Evolutionary conservation across 1,140 invertebrate species (phyloP).

Genomic region (Tetragonula clypearis): DNA sequence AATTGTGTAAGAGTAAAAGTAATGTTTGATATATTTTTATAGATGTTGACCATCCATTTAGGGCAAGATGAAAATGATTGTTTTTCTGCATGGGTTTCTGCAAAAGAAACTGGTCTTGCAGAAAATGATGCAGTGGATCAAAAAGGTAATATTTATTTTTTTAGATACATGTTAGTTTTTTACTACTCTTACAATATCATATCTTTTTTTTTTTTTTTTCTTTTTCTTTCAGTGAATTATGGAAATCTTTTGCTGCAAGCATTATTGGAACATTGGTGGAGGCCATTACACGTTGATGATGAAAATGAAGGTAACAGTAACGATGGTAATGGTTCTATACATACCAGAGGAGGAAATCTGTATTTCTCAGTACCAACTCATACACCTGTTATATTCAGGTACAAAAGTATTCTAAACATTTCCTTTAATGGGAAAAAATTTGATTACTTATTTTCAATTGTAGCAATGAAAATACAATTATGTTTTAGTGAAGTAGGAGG

Average conservation of each 20-base stretch:
- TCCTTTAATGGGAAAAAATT: not conserved
- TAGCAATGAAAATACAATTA: conserved; percentile 54
- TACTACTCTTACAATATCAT: conserved; percentile 7
- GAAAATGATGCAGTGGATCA: conserved; percentile 90
- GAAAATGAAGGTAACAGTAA: conserved; percentile 78
- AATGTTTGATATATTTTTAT: conserved; percentile 64
- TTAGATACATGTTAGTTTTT: not conserved
- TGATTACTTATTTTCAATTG: conserved; percentile 12
- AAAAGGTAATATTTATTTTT: conserved; percentile 85
- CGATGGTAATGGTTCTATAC: conserved; percentile 75
- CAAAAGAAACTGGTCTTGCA: conserved; percentile 95
- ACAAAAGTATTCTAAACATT: conserved; percentile 46
- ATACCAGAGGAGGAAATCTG: conserved; percentile 86
- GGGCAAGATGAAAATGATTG: conserved; percentile 98
- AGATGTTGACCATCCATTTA: conserved; percentile 98
- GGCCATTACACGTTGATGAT: conserved; percentile 83
- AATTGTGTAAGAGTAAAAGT: not conserved
- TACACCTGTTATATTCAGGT: conserved; percentile 98
- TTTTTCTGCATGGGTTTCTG: conserved; percentile 98
- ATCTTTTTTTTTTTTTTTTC: not conserved
- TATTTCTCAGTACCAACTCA: conserved; percentile 97
- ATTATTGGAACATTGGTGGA: conserved; percentile 97
- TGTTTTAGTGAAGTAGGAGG: conserved; percentile 94
- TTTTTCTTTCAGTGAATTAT: conserved; percentile 91
- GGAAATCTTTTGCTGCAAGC: conserved; percentile 97